Conservation (phyloP, 2,113 vertebrate species). For the Chaetorhynchus papuensis region DNA sequence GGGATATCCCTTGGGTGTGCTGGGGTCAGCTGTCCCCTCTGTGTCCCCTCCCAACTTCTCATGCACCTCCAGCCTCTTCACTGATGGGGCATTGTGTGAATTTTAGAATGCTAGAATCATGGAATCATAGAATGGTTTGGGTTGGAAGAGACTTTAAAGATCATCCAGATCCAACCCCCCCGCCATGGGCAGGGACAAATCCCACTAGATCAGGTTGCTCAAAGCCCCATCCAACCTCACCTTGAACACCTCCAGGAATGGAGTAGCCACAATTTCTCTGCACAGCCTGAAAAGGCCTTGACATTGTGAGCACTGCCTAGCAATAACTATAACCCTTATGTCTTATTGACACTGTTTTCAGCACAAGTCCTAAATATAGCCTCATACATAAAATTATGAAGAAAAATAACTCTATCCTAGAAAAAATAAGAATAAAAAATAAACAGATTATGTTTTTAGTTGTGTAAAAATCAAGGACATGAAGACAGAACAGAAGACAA, state of each 20-base stretch:
- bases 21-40: neutral
- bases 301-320: neutral
- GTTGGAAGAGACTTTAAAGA: neutral
- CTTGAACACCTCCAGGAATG: neutral
- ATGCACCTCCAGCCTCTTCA: accelerated
- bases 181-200: neutral
- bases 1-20: neutral
- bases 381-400: neutral
- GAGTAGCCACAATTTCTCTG: neutral
- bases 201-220: neutral
- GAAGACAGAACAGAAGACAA: neutral
- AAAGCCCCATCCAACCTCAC: neutral
- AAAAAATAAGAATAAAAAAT: neutral
- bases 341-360: neutral
- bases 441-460: neutral
- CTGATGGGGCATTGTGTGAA: neutral
- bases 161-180: accelerated
- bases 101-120: neutral
- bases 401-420: neutral
- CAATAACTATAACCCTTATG: neutral
- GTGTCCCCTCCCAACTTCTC: neutral
- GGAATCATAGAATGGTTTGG: neutral
- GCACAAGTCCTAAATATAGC: neutral
- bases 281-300: neutral
- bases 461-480: neutral